These are phyloP conservation scores for Aphis gossypii DNA, from an alignment of 1,140 invertebrate genomes.

Conservation along the genomic window DNA sequence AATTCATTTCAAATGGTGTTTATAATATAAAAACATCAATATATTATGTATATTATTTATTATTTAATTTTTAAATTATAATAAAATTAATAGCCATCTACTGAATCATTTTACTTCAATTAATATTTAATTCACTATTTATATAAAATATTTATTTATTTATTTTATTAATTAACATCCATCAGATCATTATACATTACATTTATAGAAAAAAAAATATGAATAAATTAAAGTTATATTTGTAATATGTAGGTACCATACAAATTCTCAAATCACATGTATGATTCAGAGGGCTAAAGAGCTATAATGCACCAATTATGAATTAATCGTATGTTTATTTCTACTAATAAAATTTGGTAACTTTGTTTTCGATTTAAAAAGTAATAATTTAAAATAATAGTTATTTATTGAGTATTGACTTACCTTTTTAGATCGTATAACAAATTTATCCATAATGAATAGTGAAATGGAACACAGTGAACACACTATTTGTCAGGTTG, in stretches of 20 bases:
- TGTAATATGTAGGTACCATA: too few relatives aligned
- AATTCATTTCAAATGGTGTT: slow-evolving; percentile 22
- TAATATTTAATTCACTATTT: background rate
- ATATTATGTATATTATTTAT: slow-evolving; percentile 13
- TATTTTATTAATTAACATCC: too few relatives aligned
- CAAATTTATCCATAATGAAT: background rate
- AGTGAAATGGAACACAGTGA: background rate
- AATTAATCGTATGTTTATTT: too few relatives aligned
- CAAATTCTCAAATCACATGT: too few relatives aligned
- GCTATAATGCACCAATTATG: too few relatives aligned
- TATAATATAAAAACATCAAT: slow-evolving; percentile 17
- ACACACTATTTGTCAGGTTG: background rate
- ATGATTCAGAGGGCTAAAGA: too few relatives aligned
- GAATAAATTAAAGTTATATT: too few relatives aligned
- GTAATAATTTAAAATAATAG: background rate
- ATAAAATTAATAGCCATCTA: background rate
- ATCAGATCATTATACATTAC: too few relatives aligned
- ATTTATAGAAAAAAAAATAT: too few relatives aligned
- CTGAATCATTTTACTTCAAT: slow-evolving; percentile 7
- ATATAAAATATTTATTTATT: background rate
- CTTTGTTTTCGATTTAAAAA: too few relatives aligned
- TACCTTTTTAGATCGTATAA: background rate
- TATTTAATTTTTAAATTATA: slow-evolving; percentile 23
- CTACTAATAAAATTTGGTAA: too few relatives aligned
- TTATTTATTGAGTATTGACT: slow-evolving; percentile 3